phyloP scores from a whole-genome alignment of 2,113 vertebrate species.

The Perognathus longimembris region DNA sequence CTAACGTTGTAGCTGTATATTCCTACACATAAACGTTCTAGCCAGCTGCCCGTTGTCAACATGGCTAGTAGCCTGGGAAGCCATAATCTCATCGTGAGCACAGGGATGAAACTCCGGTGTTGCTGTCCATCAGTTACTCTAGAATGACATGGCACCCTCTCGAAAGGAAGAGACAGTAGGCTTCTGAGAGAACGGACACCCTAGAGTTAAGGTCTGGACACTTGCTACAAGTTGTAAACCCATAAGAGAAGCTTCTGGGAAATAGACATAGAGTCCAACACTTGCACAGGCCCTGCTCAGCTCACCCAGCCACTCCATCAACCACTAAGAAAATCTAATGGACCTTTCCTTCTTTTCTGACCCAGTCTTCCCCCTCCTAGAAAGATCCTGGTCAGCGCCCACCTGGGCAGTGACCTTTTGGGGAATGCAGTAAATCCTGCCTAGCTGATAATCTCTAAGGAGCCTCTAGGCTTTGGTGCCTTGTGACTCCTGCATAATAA shows the following conservation, averaged over 20 bases:
- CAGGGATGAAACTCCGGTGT: not conserved
- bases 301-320: not conserved
- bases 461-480: slow-evolving; percentile 72
- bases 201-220: not conserved
- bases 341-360: slow-evolving; percentile 73
- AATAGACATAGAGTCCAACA: not conserved
- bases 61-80: not conserved
- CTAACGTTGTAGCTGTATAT: not conserved
- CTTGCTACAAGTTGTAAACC: slow-evolving; percentile 21
- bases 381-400: slow-evolving; percentile 75
- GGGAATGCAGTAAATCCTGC: slow-evolving; percentile 83
- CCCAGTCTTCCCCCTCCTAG: slow-evolving; percentile 67
- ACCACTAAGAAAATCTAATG: slow-evolving; percentile 76
- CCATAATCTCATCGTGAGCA: not conserved
- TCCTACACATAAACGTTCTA: not conserved
- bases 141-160: not conserved
- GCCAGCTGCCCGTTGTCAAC: not conserved
- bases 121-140: not conserved
- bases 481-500: slow-evolving; percentile 55
- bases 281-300: not conserved
- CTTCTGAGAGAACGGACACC: not conserved
- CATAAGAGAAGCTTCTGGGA: slow-evolving; percentile 14
- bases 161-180: not conserved
- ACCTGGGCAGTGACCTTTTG: slow-evolving; percentile 80
- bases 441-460: slow-evolving; percentile 77